Evolutionary conservation across 1,140 invertebrate genomes (phyloP), one percentile per base, ranked within the genome.

Genomic region (Heliconius nattereri): DNA sequence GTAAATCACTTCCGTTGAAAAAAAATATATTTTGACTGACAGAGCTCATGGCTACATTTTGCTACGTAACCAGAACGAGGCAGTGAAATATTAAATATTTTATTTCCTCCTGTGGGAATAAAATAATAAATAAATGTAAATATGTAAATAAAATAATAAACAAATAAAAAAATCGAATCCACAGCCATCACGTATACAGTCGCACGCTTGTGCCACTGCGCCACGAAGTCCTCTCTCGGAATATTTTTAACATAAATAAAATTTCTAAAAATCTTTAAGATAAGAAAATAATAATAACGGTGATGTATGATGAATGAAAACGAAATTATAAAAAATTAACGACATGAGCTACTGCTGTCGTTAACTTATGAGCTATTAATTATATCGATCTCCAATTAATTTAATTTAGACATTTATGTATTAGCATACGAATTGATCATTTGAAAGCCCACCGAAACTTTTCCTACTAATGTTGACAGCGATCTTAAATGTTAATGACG

Each of bases 351-450:
- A 66, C 60, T 66, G 60, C 23, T 29, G 26, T 66, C 60, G 13
- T 66, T 66, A 66, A 66, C 60, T 66, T 66, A 66, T 66, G 9
- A 66, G 60, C 26, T 26, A 66, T 66, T 66, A 66, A 66, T 66
- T 66, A 66, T 13, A 66, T 66, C 60, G 60, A 66, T 66, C 1
- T 66, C 60, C 60, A 66, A 66, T 66, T 66, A 66, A 66, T 66
- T 66, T 66, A 29, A 66, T 66, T 23, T 29, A 66, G 23, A 29
- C 26, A 29, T 66, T 66, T 66, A 29, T 66, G 23, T 13, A 66
- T 66, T 66, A 29, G 60, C 60, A 66, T 66, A 66, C 20, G 60
- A 66, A 66, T 66, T 66, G 60, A 5, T 6, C 60, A 29, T 66
- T 66, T 66, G 60, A 66, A 66, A 26, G 60, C 60, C 60, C 60